Evolutionary conservation across 2,113 vertebrate species (phyloP).

Genomic region (Oreotragus oreotragus): DNA sequence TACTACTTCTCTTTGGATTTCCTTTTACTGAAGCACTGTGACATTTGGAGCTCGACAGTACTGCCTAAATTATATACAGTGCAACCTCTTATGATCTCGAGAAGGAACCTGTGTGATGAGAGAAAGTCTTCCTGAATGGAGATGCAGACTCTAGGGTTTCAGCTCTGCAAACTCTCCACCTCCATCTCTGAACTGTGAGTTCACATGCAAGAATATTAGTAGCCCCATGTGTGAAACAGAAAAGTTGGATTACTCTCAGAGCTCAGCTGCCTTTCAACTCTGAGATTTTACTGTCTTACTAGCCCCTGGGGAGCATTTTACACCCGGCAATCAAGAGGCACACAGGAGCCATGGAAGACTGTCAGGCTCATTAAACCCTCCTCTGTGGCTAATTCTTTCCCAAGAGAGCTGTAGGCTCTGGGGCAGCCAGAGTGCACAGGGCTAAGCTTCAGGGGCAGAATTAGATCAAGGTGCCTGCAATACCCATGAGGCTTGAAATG

Average conservation of each 20-base stretch:
- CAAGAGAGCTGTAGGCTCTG: neutral
- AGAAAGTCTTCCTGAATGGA: accelerated
- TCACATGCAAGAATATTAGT: neutral
- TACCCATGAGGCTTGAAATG: neutral
- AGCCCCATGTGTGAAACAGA: neutral
- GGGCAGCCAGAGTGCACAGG: slow-evolving; percentile 31
- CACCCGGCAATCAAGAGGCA: neutral
- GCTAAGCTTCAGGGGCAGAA: neutral
- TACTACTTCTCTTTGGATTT: neutral
- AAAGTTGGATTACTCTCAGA: neutral
- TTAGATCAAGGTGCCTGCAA: slow-evolving; percentile 2
- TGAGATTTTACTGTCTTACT: neutral
- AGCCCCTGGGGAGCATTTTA: neutral
- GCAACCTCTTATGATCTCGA: accelerated
- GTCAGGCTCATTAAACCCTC: neutral
- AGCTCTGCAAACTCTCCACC: neutral
- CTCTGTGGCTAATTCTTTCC: slow-evolving; percentile 1
- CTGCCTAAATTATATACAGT: accelerated
- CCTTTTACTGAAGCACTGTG: neutral
- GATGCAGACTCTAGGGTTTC: neutral
- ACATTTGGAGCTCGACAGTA: neutral
- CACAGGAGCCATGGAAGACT: neutral
- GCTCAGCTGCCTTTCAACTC: neutral
- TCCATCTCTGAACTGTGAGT: no score
- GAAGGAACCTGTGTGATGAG: neutral